Evolutionary conservation across 2,797 vertebrate species (phyloP).

Genomic region (Danio albolineatus): DNA sequence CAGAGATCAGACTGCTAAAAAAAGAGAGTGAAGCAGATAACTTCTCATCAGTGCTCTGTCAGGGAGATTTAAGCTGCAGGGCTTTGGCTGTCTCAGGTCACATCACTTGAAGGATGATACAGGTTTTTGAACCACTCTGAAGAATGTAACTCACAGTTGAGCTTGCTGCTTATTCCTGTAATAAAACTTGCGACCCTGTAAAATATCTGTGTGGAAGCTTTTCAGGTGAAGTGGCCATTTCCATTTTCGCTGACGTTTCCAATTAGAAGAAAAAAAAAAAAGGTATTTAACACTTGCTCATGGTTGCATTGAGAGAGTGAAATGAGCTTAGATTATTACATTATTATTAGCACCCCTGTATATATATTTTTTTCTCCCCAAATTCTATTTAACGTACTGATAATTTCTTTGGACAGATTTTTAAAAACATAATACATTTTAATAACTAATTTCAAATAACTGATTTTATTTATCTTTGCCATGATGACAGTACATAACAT

Average conservation of each 20-base stretch:
- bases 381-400: too few species aligned
- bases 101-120: neutral
- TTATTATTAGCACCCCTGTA: too few species aligned
- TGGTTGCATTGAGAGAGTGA: slow-evolving; percentile 7
- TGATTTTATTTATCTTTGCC: too few species aligned
- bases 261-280: neutral
- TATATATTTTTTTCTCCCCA: too few species aligned
- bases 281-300: neutral
- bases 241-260: neutral
- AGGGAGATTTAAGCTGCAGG: slow-evolving; percentile 1
- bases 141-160: neutral
- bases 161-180: neutral
- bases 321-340: too few species aligned
- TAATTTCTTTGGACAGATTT: too few species aligned
- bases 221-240: neutral
- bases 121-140: neutral
- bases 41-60: slow-evolving; percentile 25
- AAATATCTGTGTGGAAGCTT: slow-evolving; percentile 8
- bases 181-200: neutral
- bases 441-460: too few species aligned
- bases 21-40: slow-evolving; percentile 26
- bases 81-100: neutral
- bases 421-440: too few species aligned
- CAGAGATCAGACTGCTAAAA: slow-evolving; percentile 11
- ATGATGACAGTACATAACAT: too few species aligned